Conservation (phyloP, 2,888 invertebrate species). For the Cheilosia vulpina region DNA sequence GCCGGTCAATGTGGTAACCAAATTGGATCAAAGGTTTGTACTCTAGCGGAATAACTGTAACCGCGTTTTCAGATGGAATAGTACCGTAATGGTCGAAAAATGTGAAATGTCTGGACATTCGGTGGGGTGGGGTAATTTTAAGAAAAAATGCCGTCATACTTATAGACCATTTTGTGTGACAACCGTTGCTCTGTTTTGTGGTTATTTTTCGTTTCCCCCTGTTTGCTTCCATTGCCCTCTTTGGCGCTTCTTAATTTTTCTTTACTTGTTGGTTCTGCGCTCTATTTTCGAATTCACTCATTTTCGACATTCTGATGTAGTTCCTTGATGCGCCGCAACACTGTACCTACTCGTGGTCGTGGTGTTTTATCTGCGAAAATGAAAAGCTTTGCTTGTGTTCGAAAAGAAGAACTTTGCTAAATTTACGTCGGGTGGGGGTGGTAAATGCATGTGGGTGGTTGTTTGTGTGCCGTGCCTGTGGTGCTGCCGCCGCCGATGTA, state of each 20-base stretch:
- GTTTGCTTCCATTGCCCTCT: neutral
- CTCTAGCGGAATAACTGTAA: slow-evolving; percentile 22
- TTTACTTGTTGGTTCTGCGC: slow-evolving; percentile 21
- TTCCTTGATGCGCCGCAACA: slow-evolving; percentile 56
- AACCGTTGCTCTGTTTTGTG: slow-evolving; percentile 50
- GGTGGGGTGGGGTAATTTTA: slow-evolving; percentile 20
- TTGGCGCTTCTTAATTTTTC: neutral
- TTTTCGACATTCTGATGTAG: slow-evolving; percentile 56
- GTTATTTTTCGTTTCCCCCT: slow-evolving; percentile 39
- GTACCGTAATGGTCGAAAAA: neutral
- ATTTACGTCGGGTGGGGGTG: neutral
- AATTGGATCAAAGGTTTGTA: slow-evolving; percentile 93
- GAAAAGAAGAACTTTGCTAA: slow-evolving; percentile 29
- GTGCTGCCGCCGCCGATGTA: neutral
- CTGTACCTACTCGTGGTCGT: slow-evolving; percentile 57
- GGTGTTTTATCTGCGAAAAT: slow-evolving; percentile 49
- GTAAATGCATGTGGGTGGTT: neutral
- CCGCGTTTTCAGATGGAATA: neutral
- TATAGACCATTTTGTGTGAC: slow-evolving; percentile 65
- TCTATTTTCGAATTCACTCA: slow-evolving; percentile 54
- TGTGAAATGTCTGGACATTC: neutral
- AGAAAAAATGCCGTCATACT: slow-evolving; percentile 51
- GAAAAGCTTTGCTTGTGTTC: slow-evolving; percentile 43
- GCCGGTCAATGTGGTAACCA: slow-evolving; percentile 96
- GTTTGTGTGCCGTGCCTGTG: neutral